Percentiles rank a stretch among this genome's conserved stretches.
Evolutionary conservation across 2,797 vertebrate species (phyloP).

Genomic region (Philypnodon macrostomus): DNA sequence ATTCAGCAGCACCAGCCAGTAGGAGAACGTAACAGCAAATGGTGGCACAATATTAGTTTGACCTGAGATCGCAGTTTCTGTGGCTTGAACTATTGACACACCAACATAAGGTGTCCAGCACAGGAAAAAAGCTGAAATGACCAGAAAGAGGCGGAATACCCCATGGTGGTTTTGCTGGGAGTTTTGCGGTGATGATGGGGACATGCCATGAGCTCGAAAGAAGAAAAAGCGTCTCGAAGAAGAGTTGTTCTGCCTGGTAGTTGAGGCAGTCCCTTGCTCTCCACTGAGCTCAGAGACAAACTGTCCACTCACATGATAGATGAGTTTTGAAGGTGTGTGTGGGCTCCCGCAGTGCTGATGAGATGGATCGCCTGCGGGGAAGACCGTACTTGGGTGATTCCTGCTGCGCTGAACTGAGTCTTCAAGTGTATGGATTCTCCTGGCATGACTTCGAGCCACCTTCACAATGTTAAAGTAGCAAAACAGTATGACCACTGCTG

Average conservation of each 20-base stretch:
- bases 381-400: slow-evolving; percentile 20
- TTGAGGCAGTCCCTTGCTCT: slow-evolving; percentile 30
- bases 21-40: slow-evolving; percentile 74
- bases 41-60: slow-evolving; percentile 64
- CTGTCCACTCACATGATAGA: slow-evolving; percentile 73
- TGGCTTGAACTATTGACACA: slow-evolving; percentile 76
- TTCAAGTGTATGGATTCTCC: slow-evolving; percentile 78
- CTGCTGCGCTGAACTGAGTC: slow-evolving; percentile 74
- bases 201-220: slow-evolving; percentile 53
- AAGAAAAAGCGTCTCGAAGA: slow-evolving; percentile 53
- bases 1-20: slow-evolving; percentile 81
- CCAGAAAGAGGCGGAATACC: slow-evolving; percentile 75
- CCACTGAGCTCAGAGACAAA: slow-evolving; percentile 60
- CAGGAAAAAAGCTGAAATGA: slow-evolving; percentile 80
- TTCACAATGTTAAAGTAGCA: slow-evolving; percentile 80
- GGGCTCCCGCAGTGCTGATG: slow-evolving; percentile 29
- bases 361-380: slow-evolving; percentile 16
- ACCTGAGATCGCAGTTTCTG: slow-evolving; percentile 69
- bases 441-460: slow-evolving; percentile 78
- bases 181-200: slow-evolving; percentile 45
- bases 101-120: slow-evolving; percentile 82
- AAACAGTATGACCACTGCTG: slow-evolving; percentile 78
- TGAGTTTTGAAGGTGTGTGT: slow-evolving; percentile 62
- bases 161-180: slow-evolving; percentile 71
- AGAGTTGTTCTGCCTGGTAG: slow-evolving; percentile 26